Evolutionary conservation across 2,113 vertebrate species (phyloP), one percentile per base, ranked within the genome.

Genomic region (Tachysurus vachellii): DNA sequence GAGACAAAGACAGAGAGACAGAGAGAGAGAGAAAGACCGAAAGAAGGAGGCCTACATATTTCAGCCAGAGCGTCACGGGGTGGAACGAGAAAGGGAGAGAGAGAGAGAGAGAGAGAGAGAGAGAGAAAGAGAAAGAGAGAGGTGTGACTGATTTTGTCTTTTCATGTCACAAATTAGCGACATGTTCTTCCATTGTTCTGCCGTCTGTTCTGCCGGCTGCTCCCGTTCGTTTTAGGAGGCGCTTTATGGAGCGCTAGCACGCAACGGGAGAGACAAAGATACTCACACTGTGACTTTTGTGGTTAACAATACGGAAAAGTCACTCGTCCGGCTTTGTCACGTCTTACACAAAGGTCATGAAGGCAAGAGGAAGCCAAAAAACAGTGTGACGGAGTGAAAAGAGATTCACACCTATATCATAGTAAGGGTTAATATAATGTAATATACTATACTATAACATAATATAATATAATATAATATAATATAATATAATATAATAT

Each of bases 31-130:
- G 82, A 53, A 86, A 75, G 19, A 73, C 83, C 91, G 87, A 85
- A 64, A 82, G 28, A 73, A n/a, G 90, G 88, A 17, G 79, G 82
- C 89, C 88, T 92, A 91, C 92, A 92, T 94, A 90, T 92, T 92
- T 93, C 77, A 91, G 84, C 89, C 88, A 86, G 88, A 28, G 88
- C 76, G 89, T 93, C 90, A 91, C 44, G n/a, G 91, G 93, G 92
- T 56, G 91, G 87, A 91, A 88, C 21, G 50, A 54, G 88, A 88
- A 50, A 50, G 47, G 8, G 88, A 68, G 53, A 26, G 59, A 5
- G 14, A 9, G 59, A 5, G 14, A 9, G 81, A 91, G 91, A 71
- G 86, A 47, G 71, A 36, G 56, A n/a, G 82, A 54, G 85, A 83
- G 84, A 75, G 14, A 9, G 81, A 90, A 90, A 47, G 71, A 42